Conservation (phyloP, 2,888 invertebrate species). For the Adineta ricciae region DNA sequence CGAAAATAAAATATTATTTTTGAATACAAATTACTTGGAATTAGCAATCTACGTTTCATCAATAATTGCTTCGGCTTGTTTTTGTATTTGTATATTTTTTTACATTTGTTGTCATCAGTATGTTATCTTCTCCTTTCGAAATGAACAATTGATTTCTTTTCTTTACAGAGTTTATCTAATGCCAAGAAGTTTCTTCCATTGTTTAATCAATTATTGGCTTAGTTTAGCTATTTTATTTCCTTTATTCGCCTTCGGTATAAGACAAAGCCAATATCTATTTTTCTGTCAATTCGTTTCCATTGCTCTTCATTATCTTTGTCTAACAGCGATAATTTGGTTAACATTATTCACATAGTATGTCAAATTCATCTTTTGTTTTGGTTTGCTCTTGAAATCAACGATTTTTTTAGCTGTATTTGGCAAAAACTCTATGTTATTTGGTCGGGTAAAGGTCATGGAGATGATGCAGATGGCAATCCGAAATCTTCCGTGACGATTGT, state of each 20-base stretch:
- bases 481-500: neutral
- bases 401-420: neutral
- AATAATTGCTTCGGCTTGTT: neutral
- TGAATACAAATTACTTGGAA: neutral
- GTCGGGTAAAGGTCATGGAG: neutral
- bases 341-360: conserved; percentile 7
- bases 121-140: neutral
- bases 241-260: neutral
- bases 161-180: conserved; percentile 19
- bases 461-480: neutral
- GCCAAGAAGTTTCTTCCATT: conserved; percentile 1
- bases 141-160: neutral
- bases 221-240: neutral
- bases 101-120: neutral
- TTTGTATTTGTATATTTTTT: neutral
- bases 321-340: conserved; percentile 2
- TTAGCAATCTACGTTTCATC: conserved; percentile 11
- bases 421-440: neutral
- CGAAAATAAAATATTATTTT: neutral
- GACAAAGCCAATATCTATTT: neutral
- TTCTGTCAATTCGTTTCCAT: neutral
- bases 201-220: conserved; percentile 22
- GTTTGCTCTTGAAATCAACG: neutral
- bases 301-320: conserved; percentile 1
- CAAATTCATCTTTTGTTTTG: neutral